Evolutionary conservation across 92 coral and sea anemone species (phyloP).

Genomic region (Epizoanthus ramosus): DNA sequence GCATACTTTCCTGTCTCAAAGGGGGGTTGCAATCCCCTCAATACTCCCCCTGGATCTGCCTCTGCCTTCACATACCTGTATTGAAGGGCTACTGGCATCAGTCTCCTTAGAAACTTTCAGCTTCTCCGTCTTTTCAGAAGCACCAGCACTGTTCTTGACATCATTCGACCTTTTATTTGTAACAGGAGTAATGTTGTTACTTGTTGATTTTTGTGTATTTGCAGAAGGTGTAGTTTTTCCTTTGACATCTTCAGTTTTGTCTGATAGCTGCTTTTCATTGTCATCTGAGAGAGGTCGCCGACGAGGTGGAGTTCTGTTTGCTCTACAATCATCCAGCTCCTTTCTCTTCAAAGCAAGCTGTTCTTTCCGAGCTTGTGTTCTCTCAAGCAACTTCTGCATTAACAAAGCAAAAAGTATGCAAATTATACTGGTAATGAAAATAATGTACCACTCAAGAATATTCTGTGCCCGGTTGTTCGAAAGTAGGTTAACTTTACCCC

Average conservation of each 20-base stretch:
- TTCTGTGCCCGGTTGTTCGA: too few relatives aligned
- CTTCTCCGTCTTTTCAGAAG: slow-evolving; percentile 33
- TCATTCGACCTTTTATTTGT: slow-evolving; percentile 50
- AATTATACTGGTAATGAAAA: neutral
- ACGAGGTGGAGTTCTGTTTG: slow-evolving; percentile 75
- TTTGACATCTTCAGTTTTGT: neutral
- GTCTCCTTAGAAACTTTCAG: slow-evolving; percentile 39
- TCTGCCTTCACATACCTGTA: slow-evolving; percentile 62
- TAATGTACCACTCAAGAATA: neutral
- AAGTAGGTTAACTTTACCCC: too few relatives aligned
- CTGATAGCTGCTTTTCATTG: slow-evolving; percentile 50
- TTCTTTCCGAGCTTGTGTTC: slow-evolving; percentile 94
- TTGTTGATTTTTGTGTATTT: neutral
- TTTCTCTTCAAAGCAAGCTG: slow-evolving; percentile 84
- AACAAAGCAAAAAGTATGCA: neutral
- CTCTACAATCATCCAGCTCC: slow-evolving; percentile 86
- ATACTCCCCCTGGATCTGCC: too few relatives aligned
- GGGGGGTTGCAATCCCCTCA: too few relatives aligned
- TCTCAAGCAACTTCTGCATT: slow-evolving; percentile 84
- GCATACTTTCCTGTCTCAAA: too few relatives aligned
- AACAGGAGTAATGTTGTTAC: slow-evolving; percentile 37
- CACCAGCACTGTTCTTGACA: slow-evolving; percentile 57
- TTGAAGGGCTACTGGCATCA: slow-evolving; percentile 76
- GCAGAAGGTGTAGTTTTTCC: neutral
- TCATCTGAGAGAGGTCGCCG: slow-evolving; percentile 85